Percentiles rank a stretch among this genome's conserved stretches.
phyloP scores from a whole-genome alignment of 2,797 vertebrate species.

The Cephalopachus bancanus region DNA sequence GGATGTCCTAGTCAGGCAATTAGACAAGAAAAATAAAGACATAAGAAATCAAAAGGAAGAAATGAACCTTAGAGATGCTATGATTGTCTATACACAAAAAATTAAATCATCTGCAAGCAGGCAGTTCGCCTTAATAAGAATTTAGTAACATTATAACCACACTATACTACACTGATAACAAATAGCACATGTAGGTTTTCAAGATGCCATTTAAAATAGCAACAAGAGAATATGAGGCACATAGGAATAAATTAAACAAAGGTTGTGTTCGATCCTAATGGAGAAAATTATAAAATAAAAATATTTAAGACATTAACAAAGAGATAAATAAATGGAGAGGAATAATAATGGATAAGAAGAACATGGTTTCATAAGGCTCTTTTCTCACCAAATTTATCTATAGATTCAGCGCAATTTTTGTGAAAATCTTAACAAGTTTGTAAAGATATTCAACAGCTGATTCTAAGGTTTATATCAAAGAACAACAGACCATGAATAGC shows the following conservation, averaged over 20 bases:
- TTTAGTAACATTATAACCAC: not conserved
- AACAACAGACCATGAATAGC: not conserved
- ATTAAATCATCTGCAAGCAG: not conserved
- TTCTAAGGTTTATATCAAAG: constrained; percentile 38
- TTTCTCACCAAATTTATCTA: constrained; percentile 6
- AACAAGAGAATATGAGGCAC: not conserved
- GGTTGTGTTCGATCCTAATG: not conserved
- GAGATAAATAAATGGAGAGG: constrained; percentile 39
- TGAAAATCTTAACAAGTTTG: constrained; percentile 40
- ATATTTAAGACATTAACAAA: not conserved
- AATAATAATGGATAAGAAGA: not conserved
- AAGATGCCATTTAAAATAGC: constrained; percentile 4
- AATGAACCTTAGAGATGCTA: not conserved
- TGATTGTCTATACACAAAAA: not conserved
- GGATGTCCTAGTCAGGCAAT: not conserved
- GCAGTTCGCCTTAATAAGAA: constrained; percentile 8
- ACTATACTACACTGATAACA: not conserved
- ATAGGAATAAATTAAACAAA: not conserved
- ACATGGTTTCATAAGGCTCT: not conserved
- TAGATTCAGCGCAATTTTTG: constrained; percentile 21
- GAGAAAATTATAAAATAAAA: constrained; percentile 45
- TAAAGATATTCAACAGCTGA: not conserved
- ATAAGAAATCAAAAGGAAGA: constrained; percentile 15
- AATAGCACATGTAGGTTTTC: not conserved
- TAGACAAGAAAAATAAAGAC: constrained; percentile 11